Evolutionary conservation across 2,888 invertebrate species (phyloP), one percentile per base, ranked within the genome.

Genomic region (Cephus sareptanus): DNA sequence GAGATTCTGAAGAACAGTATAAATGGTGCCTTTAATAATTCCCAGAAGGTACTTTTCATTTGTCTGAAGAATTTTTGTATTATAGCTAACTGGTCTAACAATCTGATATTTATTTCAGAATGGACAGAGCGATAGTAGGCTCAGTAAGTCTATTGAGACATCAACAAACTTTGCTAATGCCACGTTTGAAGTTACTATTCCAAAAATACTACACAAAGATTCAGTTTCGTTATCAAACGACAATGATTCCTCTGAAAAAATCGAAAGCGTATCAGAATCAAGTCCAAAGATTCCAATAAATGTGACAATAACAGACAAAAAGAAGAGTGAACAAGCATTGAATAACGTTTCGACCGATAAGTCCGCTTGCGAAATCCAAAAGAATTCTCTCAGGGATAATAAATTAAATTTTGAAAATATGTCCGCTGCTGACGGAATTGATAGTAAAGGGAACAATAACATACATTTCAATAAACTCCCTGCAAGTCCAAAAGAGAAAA

Each of bases 1-100:
- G 91, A 91, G 85, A 87, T 91, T 82, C 84, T 91, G 76, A 91
- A 90, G 81, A 90, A 85, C 81, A 87, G 88, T 84, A 88, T 90
- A 70, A 87, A 87, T 77, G 84, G 89, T 88, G 89, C 88, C 88
- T 90, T 90, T 76, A 88, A 87, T 81, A 88, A 84, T 80, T 83
- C 85, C 56, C 86, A 84, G 79, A 91, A 90, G 88, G 90, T 91
- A 85, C 76, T 74, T 35, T 12, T 71, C 31, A 15, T 23, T 71
- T 4, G 12, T 71, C 6, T 1, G 33, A 15, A 12, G 71, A 71
- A 15, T 33, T 31, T 23, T 15, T 71, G 9, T 12, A 71, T 71
- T 33, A 71, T 34, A 31, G 70, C 9, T n/a, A 34, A 12, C 31
- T 73, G 30, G 31, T 11, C 3, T 23, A 23, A 33, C 33, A 23